A percentile compares a stretch with the other conserved stretches of the same genome.
phyloP scores from a whole-genome alignment of 2,888 invertebrate species.

The Drosophila meridiana region DNA sequence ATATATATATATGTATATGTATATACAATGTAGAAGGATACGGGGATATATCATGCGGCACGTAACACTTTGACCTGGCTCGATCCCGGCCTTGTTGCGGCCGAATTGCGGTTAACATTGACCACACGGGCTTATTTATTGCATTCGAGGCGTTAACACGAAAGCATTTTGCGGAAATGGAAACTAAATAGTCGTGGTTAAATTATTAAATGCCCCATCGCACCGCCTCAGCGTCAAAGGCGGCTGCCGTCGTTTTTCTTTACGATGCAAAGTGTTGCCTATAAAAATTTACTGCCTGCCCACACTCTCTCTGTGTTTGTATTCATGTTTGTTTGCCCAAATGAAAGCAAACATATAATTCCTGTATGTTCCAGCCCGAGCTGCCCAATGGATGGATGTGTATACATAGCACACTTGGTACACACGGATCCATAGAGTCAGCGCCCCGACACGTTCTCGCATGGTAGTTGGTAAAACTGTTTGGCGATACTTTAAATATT shows the following conservation, averaged over 20 bases:
- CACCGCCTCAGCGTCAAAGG: slow-evolving; percentile 22
- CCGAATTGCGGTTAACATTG: slow-evolving; percentile 56
- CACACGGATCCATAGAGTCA: slow-evolving; percentile 16
- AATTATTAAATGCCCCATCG: slow-evolving; percentile 72
- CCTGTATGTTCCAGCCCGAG: slow-evolving; percentile 30
- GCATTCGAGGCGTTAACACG: slow-evolving; percentile 73
- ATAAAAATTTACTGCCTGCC: slow-evolving; percentile 69
- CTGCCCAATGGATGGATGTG: slow-evolving; percentile 31
- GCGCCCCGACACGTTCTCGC: slow-evolving; percentile 14
- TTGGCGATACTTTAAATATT: slow-evolving; percentile 69
- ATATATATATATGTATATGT: slow-evolving; percentile 18
- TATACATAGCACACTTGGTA: slow-evolving; percentile 6
- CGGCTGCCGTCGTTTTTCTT: slow-evolving; percentile 64
- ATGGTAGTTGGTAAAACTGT: slow-evolving; percentile 54
- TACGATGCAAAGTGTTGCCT: slow-evolving; percentile 67
- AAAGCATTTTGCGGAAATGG: slow-evolving; percentile 73
- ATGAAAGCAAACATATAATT: slow-evolving; percentile 69
- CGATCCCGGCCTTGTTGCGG: slow-evolving; percentile 44
- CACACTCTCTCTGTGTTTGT: slow-evolving; percentile 12
- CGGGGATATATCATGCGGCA: slow-evolving; percentile 46
- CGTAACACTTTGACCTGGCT: slow-evolving; percentile 39
- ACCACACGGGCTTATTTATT: slow-evolving; percentile 68
- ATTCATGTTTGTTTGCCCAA: slow-evolving; percentile 67
- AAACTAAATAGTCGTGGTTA: slow-evolving; percentile 79
- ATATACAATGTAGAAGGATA: slow-evolving; percentile 6